Conservation (phyloP, 1,140 invertebrate species). For the Solenopsis fugax region DNA sequence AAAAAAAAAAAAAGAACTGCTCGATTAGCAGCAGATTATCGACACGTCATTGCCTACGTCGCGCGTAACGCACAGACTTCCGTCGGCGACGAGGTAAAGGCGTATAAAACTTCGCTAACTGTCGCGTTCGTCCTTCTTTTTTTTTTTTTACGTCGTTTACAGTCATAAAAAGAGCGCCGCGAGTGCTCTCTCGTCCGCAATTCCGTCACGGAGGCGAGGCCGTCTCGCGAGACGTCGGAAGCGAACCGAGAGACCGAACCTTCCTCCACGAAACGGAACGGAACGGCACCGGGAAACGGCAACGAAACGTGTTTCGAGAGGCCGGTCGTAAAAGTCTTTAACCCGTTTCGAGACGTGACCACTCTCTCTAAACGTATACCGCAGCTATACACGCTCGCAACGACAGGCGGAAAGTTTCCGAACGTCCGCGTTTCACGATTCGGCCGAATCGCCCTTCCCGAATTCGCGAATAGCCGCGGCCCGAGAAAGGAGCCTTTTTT, state of each 20-base stretch:
- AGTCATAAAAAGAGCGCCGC: slow-evolving; percentile 32
- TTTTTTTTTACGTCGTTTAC: slow-evolving; percentile 39
- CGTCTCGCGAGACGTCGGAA: slow-evolving; percentile 48
- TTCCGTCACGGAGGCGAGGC: slow-evolving; percentile 27
- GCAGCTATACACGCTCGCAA: slow-evolving; percentile 7
- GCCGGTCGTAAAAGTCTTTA: slow-evolving; percentile 63
- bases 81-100: not conserved
- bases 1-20: no score
- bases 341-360: slow-evolving; percentile 62
- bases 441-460: slow-evolving; percentile 30
- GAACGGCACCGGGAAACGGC: not conserved
- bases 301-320: slow-evolving; percentile 48
- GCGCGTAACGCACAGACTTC: not conserved
- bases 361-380: slow-evolving; percentile 49
- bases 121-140: not conserved
- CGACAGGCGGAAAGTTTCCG: slow-evolving; percentile 8
- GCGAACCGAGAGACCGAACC: slow-evolving; percentile 29
- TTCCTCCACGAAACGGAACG: not conserved
- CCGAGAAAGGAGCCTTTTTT: not conserved
- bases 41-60: not conserved
- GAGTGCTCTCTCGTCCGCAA: slow-evolving; percentile 48
- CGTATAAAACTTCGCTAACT: slow-evolving; percentile 18
- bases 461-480: slow-evolving; percentile 45
- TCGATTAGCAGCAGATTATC: slow-evolving; percentile 4
- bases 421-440: slow-evolving; percentile 48